Evolutionary conservation across 37 sponge, comb jelly and placozoan species (phyloP).

Genomic region (Axinella damicornis): DNA sequence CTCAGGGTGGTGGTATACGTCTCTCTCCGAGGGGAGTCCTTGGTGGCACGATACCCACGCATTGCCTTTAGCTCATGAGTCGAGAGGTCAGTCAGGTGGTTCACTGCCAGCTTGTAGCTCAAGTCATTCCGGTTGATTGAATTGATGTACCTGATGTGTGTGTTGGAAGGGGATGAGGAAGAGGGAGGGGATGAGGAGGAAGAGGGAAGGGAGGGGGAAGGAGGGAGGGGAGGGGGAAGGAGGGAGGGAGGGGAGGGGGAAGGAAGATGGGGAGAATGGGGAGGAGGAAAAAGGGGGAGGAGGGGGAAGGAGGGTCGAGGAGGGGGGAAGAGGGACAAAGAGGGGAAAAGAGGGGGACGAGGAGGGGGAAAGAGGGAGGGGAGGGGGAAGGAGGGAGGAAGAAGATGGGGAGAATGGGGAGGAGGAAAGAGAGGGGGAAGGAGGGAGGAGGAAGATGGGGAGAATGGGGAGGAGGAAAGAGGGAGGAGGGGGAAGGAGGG

Average conservation of each 20-base stretch:
- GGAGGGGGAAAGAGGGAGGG: too few species aligned
- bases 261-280: too few species aligned
- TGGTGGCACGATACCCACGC: constrained; percentile 69
- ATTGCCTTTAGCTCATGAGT: constrained; percentile 68
- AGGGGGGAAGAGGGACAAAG: background rate
- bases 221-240: background rate
- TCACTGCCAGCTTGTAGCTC: constrained; percentile 78
- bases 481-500: too few species aligned
- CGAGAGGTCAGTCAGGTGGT: constrained; percentile 87
- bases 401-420: too few species aligned
- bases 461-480: too few species aligned
- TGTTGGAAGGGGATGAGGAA: background rate
- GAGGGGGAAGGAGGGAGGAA: too few species aligned
- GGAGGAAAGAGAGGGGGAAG: too few species aligned
- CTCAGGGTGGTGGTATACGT: background rate
- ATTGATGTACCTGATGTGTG: constrained; percentile 67
- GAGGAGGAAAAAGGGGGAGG: background rate
- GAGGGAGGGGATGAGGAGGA: background rate
- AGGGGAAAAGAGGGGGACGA: background rate
- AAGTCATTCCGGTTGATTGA: constrained; percentile 78
- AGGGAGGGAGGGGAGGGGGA: background rate
- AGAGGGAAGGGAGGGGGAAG: background rate
- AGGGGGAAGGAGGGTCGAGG: too few species aligned
- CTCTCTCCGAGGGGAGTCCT: constrained; percentile 15
- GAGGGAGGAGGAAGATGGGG: too few species aligned